Evolutionary conservation across 2,113 vertebrate genomes (phyloP), one percentile per base, ranked within the genome.

Genomic region (Empidonax alnorum): DNA sequence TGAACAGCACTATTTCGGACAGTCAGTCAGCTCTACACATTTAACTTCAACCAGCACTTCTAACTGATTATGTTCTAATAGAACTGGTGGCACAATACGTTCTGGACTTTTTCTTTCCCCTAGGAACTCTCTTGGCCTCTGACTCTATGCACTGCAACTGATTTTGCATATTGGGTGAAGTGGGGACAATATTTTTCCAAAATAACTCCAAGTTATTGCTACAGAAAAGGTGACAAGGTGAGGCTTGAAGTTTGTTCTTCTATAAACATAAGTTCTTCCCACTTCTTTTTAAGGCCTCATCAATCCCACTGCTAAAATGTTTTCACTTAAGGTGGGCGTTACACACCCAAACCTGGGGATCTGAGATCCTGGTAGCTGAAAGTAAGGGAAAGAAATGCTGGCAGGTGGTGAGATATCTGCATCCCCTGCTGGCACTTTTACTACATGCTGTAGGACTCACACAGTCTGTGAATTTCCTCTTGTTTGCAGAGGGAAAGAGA

Each of bases 41-140:
- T 42, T 35, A 55, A 63, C 67, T 74, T 87, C 46, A 80, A 27
- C 20, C 39, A 67, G 31, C 35, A 83, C 6, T 50, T 79, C 23
- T 35, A 61, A 65, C 2, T 58, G 1, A 33, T 72, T 68, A 30
- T 8, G 10, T 67, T 86, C 30, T 47, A 62, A 63, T 22, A 52
- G 71, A 83, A 74, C 27, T 1, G 3, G 59, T 56, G 14, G 85
- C 33, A 41, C 3, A 52, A 42, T 49, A 42, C 14, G 14, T 56
- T 72, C n/a, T 50, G 46, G 18, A 44, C 8, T 20, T 35, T 13
- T 13, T 63, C 10, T 27, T 2, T 3, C 4, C 0, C 27, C 15
- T 6, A 7, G 21, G 37, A 82, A 14, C 18, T 65, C 20, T 90
- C 47, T 58, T 76, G n/a, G 41, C 50, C 24, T 77, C 62, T 67